Percentiles rank a stretch among this genome's conserved stretches.
phyloP scores from a whole-genome alignment of 2,113 vertebrate species.

The Sinocyclocheilus rhinocerous region DNA sequence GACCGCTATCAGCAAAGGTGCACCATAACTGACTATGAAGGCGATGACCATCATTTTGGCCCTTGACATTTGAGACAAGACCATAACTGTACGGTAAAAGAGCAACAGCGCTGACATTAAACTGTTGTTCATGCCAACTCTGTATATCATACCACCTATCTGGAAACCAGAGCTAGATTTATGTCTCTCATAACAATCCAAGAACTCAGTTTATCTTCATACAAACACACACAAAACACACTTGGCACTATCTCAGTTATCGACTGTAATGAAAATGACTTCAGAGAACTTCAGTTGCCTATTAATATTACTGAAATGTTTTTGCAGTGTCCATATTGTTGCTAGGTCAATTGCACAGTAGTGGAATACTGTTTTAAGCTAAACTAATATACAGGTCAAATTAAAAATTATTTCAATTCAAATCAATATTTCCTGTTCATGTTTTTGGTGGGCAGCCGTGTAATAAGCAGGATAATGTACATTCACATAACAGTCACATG shows the following conservation, averaged over 20 bases:
- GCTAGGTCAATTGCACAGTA: too few relatives aligned
- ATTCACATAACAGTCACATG: background rate
- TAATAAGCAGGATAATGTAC: background rate
- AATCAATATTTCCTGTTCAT: background rate
- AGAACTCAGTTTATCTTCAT: background rate
- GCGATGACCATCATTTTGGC: slow-evolving; percentile 74
- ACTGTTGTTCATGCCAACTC: too few relatives aligned
- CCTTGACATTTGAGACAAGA: slow-evolving; percentile 82
- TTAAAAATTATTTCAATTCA: background rate
- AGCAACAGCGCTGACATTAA: slow-evolving; percentile 83
- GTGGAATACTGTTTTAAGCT: too few relatives aligned
- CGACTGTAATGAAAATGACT: too few relatives aligned
- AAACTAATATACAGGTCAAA: too few relatives aligned
- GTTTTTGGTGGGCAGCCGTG: background rate
- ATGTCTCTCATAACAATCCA: too few relatives aligned
- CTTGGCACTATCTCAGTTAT: too few relatives aligned
- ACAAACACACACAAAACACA: background rate
- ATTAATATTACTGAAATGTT: too few relatives aligned
- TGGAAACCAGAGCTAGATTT: too few relatives aligned
- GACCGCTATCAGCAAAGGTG: slow-evolving; percentile 80
- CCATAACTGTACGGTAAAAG: slow-evolving; percentile 79
- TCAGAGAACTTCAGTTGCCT: too few relatives aligned
- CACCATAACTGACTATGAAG: slow-evolving; percentile 82
- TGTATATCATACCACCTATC: too few relatives aligned
- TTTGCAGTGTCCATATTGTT: too few relatives aligned